phyloP scores from a whole-genome alignment of 2,888 invertebrate species.

The Thysanoteuthis rhombus region DNA sequence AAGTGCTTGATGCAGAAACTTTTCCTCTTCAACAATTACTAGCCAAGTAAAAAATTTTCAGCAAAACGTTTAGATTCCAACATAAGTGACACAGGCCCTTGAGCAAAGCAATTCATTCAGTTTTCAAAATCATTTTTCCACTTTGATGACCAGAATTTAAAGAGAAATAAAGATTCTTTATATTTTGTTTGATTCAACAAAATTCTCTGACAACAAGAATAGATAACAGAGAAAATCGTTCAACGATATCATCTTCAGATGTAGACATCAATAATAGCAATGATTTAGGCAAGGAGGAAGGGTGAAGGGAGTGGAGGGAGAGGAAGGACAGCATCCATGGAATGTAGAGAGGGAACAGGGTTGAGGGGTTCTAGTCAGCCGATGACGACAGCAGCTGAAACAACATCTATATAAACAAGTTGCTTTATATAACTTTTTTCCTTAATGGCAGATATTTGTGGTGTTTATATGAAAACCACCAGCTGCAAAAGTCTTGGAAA shows the following conservation, averaged over 20 bases:
- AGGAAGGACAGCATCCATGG: background rate
- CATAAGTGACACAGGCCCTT: too few relatives aligned
- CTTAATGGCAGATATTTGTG: too few relatives aligned
- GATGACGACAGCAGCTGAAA: background rate
- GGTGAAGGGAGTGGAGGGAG: background rate
- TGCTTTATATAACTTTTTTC: background rate
- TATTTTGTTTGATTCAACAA: background rate
- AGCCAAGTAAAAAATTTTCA: too few relatives aligned
- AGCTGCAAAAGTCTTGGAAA: background rate
- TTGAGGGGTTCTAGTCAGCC: background rate
- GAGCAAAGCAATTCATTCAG: too few relatives aligned
- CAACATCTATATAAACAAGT: background rate
- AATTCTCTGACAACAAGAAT: background rate
- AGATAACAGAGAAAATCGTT: background rate
- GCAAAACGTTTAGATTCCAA: too few relatives aligned
- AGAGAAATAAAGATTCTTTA: background rate
- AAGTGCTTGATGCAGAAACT: too few relatives aligned
- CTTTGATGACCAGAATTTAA: too few relatives aligned
- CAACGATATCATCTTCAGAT: background rate
- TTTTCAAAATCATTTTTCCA: too few relatives aligned
- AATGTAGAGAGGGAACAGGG: background rate
- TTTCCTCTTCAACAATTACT: too few relatives aligned
- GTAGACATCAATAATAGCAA: background rate
- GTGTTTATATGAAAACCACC: background rate
- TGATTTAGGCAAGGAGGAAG: background rate